Evolutionary conservation across 2,113 vertebrate species (phyloP), one percentile per base, ranked within the genome.

Genomic region (Promerops cafer): DNA sequence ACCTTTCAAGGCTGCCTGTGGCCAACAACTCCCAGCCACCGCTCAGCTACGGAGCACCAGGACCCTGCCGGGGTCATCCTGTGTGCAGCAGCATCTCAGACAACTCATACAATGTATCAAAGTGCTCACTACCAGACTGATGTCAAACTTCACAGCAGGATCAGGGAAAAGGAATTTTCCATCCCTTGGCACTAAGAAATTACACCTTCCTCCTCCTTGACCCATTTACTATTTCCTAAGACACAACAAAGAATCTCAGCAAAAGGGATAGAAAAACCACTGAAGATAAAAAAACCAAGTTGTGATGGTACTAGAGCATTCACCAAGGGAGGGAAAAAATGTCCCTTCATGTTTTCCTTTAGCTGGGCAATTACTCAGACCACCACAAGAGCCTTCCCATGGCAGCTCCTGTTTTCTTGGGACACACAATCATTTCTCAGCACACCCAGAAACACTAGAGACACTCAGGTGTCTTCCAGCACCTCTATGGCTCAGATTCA

Each of bases 351-450:
- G 0, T 56, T 31, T 23, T 60, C 40, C 60, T 16, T 20, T 4
- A 3, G 5, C 39, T 52, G 16, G 33, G 9, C 33, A 30, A 3
- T 6, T 9, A 26, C 71, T 50, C 10, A 18, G 11, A 28, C 11
- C 42, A 8, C 26, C 15, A 4, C 1, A 12, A 2, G 0, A 2
- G 5, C 49, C 30, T 37, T 13, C 68, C 56, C 1, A 0, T 3
- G 9, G 33, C 35, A 26, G 30, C 11, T 60, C 57, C 42, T 0
- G 0, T 22, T 35, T 76, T 30, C 30, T 5, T 26, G 16, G 56
- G 33, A 17, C 17, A 65, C 11, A 2, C 37, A 21, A 24, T 22
- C 30, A 15, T 10, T 59, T 61, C 47, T 24, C 30, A 72, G 79
- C 21, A 13, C 24, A 31, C 19, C 22, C 3, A 2, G 39, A 33